Evolutionary conservation across 2,113 vertebrate genomes (phyloP).

Genomic region (Amphilophus citrinellus): DNA sequence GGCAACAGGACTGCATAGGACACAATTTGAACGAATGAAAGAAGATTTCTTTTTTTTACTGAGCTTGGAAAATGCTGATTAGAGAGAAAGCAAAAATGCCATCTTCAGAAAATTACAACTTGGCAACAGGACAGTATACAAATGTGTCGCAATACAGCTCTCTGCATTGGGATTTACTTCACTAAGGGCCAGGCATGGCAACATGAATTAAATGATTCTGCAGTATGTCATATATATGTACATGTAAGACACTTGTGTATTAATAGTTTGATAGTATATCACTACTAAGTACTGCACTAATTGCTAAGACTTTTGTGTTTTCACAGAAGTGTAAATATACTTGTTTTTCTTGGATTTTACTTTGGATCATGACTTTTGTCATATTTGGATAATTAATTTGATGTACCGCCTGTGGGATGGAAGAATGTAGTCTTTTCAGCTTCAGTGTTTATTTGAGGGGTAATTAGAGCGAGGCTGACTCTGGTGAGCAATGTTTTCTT

Average conservation of each 20-base stretch:
- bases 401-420: background rate
- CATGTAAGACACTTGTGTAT: background rate
- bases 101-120: slow-evolving; percentile 54
- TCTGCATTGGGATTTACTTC: background rate
- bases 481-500: background rate
- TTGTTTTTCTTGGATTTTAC: background rate
- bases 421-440: slow-evolving; percentile 7
- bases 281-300: background rate
- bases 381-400: slow-evolving; percentile 7
- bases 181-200: background rate
- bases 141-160: background rate
- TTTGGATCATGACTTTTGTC: slow-evolving; percentile 11
- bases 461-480: background rate
- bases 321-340: background rate
- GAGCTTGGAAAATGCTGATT: slow-evolving; percentile 61
- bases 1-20: slow-evolving; percentile 39
- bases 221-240: background rate
- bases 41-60: slow-evolving; percentile 28
- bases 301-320: background rate
- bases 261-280: background rate
- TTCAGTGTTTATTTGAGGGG: background rate
- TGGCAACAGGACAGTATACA: slow-evolving; percentile 43
- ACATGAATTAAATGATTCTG: slow-evolving; percentile 1
- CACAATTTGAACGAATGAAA: slow-evolving; percentile 55
- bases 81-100: slow-evolving; percentile 49